A percentile compares a stretch with the other conserved stretches of the same genome.
Conservation (phyloP, 1,140 invertebrate genomes). For the Megalonaias nervosa region DNA sequence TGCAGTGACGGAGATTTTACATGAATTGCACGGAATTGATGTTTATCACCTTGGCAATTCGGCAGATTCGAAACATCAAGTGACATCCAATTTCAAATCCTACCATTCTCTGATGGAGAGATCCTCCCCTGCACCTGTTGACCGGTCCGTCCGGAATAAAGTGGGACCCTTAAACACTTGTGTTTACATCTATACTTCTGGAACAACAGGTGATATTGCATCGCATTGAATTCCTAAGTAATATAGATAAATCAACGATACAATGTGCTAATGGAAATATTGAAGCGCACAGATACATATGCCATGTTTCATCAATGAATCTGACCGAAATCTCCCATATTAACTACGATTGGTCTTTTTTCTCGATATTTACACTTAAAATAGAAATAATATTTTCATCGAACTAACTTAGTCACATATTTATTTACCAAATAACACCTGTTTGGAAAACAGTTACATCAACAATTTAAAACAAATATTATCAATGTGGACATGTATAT, state of each 20-base stretch:
- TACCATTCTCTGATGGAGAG: constrained; percentile 21
- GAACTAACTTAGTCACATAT: too few relatives aligned
- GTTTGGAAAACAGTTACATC: background rate
- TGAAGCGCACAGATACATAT: too few relatives aligned
- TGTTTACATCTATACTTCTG: constrained; percentile 41
- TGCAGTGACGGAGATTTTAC: constrained; percentile 25
- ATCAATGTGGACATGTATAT: background rate
- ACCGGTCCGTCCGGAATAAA: constrained; percentile 16
- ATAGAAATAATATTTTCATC: too few relatives aligned
- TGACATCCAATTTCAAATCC: constrained; percentile 6
- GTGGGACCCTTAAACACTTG: constrained; percentile 16
- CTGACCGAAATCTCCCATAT: background rate
- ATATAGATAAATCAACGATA: too few relatives aligned
- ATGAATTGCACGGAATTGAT: constrained; percentile 16
- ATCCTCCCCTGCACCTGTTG: constrained; percentile 14
- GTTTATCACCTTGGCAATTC: constrained; percentile 20
- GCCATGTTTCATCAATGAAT: background rate
- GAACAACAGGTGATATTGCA: constrained; percentile 39
- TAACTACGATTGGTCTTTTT: background rate
- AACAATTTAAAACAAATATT: background rate
- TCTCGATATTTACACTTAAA: background rate
- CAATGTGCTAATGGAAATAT: too few relatives aligned
- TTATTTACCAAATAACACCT: too few relatives aligned
- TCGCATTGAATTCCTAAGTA: too few relatives aligned
- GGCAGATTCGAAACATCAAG: constrained; percentile 2